phyloP scores from a whole-genome alignment of 2,888 invertebrate species.

The Hirtodrosophila cameraria region DNA sequence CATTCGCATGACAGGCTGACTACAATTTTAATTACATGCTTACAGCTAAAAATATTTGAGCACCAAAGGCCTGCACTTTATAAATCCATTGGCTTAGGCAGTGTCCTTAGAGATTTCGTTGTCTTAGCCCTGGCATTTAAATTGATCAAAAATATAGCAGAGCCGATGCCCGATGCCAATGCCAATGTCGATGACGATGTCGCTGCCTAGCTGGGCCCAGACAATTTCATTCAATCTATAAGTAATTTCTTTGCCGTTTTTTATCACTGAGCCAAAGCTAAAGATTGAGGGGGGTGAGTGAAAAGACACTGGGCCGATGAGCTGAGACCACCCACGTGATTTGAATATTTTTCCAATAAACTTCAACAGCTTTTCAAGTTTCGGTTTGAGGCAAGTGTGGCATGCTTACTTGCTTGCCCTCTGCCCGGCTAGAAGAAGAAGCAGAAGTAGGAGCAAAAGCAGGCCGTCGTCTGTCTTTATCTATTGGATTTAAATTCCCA shows the following conservation, averaged over 20 bases:
- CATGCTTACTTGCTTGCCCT: slow-evolving; percentile 2
- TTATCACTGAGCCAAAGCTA: slow-evolving; percentile 60
- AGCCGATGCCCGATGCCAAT: too few species aligned
- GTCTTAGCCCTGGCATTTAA: slow-evolving; percentile 75
- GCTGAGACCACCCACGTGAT: slow-evolving; percentile 79
- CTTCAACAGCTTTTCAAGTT: slow-evolving; percentile 79
- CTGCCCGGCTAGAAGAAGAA: slow-evolving; percentile 25
- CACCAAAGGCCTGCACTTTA: slow-evolving; percentile 30
- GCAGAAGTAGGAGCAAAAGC: too few species aligned
- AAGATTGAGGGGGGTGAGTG: not conserved
- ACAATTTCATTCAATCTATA: slow-evolving; percentile 78
- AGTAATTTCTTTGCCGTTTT: slow-evolving; percentile 76
- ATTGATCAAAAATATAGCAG: slow-evolving; percentile 70
- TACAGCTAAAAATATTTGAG: slow-evolving; percentile 49
- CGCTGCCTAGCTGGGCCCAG: slow-evolving; percentile 27
- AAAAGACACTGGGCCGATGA: slow-evolving; percentile 40
- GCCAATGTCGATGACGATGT: slow-evolving; percentile 12
- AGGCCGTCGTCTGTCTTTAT: slow-evolving; percentile 69
- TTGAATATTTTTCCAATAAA: slow-evolving; percentile 81
- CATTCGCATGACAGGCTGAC: slow-evolving; percentile 44
- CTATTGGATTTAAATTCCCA: slow-evolving; percentile 78
- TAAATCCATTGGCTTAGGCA: slow-evolving; percentile 61
- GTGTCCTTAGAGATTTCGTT: slow-evolving; percentile 63
- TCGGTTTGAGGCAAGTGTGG: slow-evolving; percentile 26
- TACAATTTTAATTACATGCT: slow-evolving; percentile 69